Evolutionary conservation across 2,797 vertebrate species (phyloP).

Genomic region (Dendrocincla fuliginosa): DNA sequence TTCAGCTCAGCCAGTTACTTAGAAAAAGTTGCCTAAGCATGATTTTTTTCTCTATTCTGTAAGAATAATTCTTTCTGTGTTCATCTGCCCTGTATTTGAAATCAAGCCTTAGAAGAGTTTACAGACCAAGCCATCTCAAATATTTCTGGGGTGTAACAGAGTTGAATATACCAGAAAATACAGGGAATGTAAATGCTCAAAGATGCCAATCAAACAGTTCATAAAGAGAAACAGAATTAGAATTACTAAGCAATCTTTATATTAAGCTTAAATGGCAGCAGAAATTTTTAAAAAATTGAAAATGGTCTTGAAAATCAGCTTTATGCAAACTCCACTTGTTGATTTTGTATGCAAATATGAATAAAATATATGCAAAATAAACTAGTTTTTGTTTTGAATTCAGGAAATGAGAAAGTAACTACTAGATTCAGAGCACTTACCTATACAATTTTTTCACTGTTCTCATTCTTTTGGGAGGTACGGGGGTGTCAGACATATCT

Average conservation of each 20-base stretch:
- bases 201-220: not conserved
- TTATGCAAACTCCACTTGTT: not conserved
- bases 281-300: not conserved
- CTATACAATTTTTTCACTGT: slow-evolving; percentile 55
- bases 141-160: not conserved
- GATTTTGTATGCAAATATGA: not conserved
- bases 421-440: slow-evolving; percentile 41
- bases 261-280: not conserved
- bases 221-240: not conserved
- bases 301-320: not conserved
- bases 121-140: not conserved
- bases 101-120: not conserved
- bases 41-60: not conserved
- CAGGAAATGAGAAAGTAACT: not conserved
- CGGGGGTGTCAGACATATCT: slow-evolving; percentile 63
- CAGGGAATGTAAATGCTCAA: not conserved
- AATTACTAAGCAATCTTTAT: not conserved
- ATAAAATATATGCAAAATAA: not conserved
- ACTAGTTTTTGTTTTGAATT: not conserved
- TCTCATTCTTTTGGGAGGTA: slow-evolving; percentile 77
- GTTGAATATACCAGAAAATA: not conserved
- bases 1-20: not conserved
- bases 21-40: not conserved
- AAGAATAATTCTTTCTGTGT: not conserved
- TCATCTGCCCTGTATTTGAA: not conserved